phyloP scores from a whole-genome alignment of 2,888 invertebrate genomes.

The Ormyrus nitidulus region DNA sequence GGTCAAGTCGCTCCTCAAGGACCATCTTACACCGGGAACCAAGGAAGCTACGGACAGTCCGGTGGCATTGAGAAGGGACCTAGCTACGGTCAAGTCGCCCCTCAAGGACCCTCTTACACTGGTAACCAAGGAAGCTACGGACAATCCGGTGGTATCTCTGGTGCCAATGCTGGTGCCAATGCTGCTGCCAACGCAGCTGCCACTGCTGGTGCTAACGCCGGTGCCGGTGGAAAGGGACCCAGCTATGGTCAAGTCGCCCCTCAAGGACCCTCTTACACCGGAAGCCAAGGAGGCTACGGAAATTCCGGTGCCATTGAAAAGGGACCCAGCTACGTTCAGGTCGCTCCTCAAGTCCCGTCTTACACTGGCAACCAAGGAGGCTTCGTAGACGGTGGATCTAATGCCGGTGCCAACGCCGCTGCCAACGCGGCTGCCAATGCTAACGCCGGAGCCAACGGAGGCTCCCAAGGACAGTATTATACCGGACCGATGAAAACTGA shows the following conservation, averaged over 20 bases:
- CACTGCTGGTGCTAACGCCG: not conserved
- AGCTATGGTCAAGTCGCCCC: not conserved
- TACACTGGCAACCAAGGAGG: not conserved
- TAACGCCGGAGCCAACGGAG: not conserved
- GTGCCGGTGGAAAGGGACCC: not conserved
- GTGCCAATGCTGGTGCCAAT: not conserved
- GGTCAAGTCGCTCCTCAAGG: not conserved
- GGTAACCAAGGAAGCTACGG: not conserved
- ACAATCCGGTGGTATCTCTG: not conserved
- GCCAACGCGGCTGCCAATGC: constrained; percentile 20
- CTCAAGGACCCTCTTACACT: not conserved
- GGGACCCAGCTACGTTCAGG: not conserved
- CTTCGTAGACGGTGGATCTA: not conserved
- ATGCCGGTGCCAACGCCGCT: constrained; percentile 12
- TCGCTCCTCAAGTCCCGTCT: not conserved
- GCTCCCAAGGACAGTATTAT: too few relatives aligned
- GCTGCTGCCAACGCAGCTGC: not conserved
- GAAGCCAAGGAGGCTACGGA: constrained; percentile 11
- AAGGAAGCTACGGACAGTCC: not conserved
- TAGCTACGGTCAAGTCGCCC: too few relatives aligned
- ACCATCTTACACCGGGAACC: not conserved
- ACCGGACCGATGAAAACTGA: too few relatives aligned
- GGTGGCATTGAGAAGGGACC: too few relatives aligned
- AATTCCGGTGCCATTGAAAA: not conserved
- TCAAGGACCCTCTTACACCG: not conserved